Evolutionary conservation across 2,113 vertebrate genomes (phyloP).

Genomic region (Cyanistes caeruleus): DNA sequence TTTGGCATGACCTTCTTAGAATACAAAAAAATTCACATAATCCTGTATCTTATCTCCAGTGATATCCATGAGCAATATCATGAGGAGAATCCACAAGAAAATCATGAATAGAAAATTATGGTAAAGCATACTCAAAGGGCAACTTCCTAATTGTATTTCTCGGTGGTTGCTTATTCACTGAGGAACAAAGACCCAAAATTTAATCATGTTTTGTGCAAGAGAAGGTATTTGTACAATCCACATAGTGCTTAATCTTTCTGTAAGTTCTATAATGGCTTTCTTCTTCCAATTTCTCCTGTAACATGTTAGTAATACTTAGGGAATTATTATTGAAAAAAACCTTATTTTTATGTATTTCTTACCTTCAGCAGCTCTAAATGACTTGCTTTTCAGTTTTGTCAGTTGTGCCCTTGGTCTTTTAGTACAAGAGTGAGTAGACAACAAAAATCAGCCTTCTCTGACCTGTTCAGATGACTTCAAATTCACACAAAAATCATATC

Average conservation of each 20-base stretch:
- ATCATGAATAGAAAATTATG: not conserved
- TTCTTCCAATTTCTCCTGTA: not conserved
- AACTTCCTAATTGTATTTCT: not conserved
- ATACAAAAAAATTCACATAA: not conserved
- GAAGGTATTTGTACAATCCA: not conserved
- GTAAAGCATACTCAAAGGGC: not conserved
- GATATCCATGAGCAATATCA: not conserved
- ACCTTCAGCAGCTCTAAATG: not conserved
- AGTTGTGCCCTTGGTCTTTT: not conserved
- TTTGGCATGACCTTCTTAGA: not conserved
- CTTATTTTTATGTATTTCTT: not conserved
- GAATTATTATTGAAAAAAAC: not conserved
- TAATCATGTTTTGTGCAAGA: not conserved
- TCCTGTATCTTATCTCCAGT: not conserved
- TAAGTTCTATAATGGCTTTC: not conserved
- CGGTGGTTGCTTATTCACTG: not conserved
- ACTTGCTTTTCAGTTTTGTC: not conserved
- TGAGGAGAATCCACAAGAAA: not conserved
- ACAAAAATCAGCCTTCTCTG: not conserved
- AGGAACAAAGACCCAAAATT: not conserved
- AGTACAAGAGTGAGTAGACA: not conserved
- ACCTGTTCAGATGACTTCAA: not conserved
- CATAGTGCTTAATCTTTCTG: not conserved
- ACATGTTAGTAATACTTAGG: rapidly evolving
- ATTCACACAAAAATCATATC: not conserved